Base-by-base conservation (phyloP, 1,140 invertebrate species). In the Drosophila orena region DNA sequence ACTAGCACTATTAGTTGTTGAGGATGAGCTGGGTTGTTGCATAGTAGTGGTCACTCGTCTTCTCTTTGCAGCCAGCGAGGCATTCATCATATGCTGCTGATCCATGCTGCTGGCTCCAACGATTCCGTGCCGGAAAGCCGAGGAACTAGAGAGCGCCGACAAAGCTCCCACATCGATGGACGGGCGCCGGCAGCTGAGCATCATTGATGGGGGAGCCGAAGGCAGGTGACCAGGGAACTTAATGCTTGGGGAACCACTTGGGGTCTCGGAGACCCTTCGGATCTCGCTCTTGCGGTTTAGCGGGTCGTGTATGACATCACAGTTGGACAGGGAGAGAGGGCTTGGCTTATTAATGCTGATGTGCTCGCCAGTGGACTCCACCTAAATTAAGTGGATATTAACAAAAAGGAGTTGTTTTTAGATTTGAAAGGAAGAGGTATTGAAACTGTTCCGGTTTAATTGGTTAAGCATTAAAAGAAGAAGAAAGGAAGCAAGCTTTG, bases 251-350 rank as follows among this genome's bases (percentile, higher is more conserved):
- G 34, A 66, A 22, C 60, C 53, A n/a, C 38, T 22, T 0, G 42
- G 20, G 15, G 78, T 42, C 4, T 92, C 91, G n/a, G 91, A 90
- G n/a, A 91, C 88, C 11, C 90, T 78, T 20, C 90, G 75, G 27
- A 89, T 85, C 30, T 91, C 90, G 65, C 80, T 81, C 40, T 91
- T 91, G 40, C 90, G 91, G 70, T 92, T 91, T 22, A 91, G 50
- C 15, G 86, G 83, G 74, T 92, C 90, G 72, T 91, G 77, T 88
- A 91, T 89, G 38, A 91, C 84, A 92, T 92, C 91, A 92, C 91
- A 92, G 91, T 92, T 92, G 75, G 91, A 89, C 69, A 84, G 66
- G 54, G 89, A 83, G 52, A 88, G 69, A 44, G 79, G 64, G 54
- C 76, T 75, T 24, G 78, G 69, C 57, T 86, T 79, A 66, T 34